These are phyloP conservation scores for Saccostrea cuccullata DNA, from an alignment of 1,140 invertebrate genomes.

Conservation along the genomic window DNA sequence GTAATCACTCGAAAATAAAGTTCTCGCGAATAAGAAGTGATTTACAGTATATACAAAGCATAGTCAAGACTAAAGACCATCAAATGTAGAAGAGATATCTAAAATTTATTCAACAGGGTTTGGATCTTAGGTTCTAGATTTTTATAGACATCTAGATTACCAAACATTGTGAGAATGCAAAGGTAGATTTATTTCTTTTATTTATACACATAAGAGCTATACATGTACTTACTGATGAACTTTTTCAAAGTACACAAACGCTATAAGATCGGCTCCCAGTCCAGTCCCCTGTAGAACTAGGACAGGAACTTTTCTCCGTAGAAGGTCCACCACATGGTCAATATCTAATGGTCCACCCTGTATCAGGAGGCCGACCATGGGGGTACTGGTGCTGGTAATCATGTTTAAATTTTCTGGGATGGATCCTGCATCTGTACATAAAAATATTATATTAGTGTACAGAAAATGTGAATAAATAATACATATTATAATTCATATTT, in stretches of 20 bases:
- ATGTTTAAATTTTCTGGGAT: slow-evolving; percentile 21
- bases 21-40: too few species aligned
- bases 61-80: neutral
- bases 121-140: too few species aligned
- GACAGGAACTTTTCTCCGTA: slow-evolving; percentile 77
- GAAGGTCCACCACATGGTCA: slow-evolving; percentile 72
- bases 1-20: too few species aligned
- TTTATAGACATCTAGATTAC: too few species aligned
- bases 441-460: neutral
- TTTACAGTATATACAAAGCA: too few species aligned
- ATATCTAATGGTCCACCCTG: slow-evolving; percentile 77
- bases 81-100: neutral
- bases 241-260: slow-evolving; percentile 76
- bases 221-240: slow-evolving; percentile 69
- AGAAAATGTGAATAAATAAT: neutral
- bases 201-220: neutral
- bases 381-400: slow-evolving; percentile 60
- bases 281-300: slow-evolving; percentile 78
- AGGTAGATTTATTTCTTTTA: too few species aligned
- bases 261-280: slow-evolving; percentile 76
- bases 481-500: too few species aligned
- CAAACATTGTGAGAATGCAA: too few species aligned
- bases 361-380: slow-evolving; percentile 77
- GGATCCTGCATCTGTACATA: neutral
- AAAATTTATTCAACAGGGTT: too few species aligned